phyloP scores from a whole-genome alignment of 2,888 invertebrate genomes.

The Ptychoptera contaminata region DNA sequence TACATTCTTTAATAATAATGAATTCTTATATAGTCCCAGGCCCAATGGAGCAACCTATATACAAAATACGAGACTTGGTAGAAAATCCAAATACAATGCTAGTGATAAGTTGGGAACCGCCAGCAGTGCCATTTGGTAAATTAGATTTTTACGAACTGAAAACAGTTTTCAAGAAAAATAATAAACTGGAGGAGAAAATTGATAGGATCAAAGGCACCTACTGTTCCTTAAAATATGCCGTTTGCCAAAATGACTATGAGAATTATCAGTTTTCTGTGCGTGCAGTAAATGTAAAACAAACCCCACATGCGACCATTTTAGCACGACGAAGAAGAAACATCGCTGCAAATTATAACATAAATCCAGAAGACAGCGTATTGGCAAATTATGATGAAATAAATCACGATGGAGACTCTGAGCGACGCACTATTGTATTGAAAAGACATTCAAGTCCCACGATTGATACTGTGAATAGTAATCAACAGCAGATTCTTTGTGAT shows the following conservation, averaged over 20 bases:
- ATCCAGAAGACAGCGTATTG: too few species aligned
- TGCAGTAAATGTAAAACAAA: constrained; percentile 20
- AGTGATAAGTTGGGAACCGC: constrained; percentile 35
- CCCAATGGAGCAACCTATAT: constrained; percentile 3
- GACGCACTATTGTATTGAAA: too few species aligned
- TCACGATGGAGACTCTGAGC: too few species aligned
- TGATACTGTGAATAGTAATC: too few species aligned
- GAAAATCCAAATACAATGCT: too few species aligned
- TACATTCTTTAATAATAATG: neutral
- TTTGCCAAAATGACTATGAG: constrained; percentile 13
- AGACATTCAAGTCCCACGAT: too few species aligned
- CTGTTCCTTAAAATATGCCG: constrained; percentile 13
- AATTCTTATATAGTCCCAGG: constrained; percentile 14
- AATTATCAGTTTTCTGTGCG: constrained; percentile 16
- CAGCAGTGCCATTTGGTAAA: constrained; percentile 35
- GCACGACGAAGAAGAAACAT: too few species aligned
- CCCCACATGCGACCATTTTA: too few species aligned
- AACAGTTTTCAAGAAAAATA: constrained; percentile 4
- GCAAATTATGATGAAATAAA: too few species aligned
- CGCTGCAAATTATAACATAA: too few species aligned
- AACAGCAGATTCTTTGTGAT: too few species aligned
- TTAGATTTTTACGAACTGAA: constrained; percentile 40
- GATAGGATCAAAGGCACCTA: constrained; percentile 13
- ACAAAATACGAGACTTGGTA: constrained; percentile 9
- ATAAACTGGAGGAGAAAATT: constrained; percentile 7